Percentiles rank a stretch among this genome's conserved stretches.
Conservation (phyloP, 2,888 invertebrate genomes). For the Ornithoptera alexandrae region DNA sequence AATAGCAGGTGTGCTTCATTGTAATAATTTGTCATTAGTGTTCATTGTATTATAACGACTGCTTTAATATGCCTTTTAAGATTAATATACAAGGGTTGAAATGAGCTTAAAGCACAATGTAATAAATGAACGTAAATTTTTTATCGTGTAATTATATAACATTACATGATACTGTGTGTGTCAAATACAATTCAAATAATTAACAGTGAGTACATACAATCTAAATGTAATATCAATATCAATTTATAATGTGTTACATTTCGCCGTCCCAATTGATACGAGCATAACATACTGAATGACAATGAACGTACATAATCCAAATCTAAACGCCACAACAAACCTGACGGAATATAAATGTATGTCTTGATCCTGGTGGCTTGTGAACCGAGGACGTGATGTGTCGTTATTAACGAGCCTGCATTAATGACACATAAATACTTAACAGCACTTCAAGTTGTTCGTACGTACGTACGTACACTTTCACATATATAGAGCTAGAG, state of each 20-base stretch:
- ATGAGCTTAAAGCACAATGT: not conserved
- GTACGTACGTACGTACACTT: constrained; percentile 46
- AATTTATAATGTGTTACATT: constrained; percentile 57
- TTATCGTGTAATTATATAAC: not conserved
- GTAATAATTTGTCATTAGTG: constrained; percentile 76
- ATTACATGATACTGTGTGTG: not conserved
- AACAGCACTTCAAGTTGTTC: constrained; percentile 36
- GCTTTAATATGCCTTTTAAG: constrained; percentile 57
- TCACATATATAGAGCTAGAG: constrained; percentile 45
- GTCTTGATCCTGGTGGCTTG: constrained; percentile 66
- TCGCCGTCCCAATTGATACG: constrained; percentile 70
- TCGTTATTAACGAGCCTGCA: constrained; percentile 73
- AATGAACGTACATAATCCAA: constrained; percentile 77
- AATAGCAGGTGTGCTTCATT: constrained; percentile 78
- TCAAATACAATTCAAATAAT: not conserved
- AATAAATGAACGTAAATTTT: not conserved
- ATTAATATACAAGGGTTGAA: constrained; percentile 45
- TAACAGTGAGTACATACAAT: constrained; percentile 1
- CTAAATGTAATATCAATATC: constrained; percentile 30
- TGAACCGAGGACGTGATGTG: constrained; percentile 77
- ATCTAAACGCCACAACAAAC: constrained; percentile 71
- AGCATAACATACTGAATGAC: constrained; percentile 66
- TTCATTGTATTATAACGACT: constrained; percentile 59
- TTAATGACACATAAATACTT: constrained; percentile 74
- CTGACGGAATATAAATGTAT: constrained; percentile 74